Base-by-base conservation (phyloP, 2,888 invertebrate genomes). In the Oscheius sp. region DNA sequence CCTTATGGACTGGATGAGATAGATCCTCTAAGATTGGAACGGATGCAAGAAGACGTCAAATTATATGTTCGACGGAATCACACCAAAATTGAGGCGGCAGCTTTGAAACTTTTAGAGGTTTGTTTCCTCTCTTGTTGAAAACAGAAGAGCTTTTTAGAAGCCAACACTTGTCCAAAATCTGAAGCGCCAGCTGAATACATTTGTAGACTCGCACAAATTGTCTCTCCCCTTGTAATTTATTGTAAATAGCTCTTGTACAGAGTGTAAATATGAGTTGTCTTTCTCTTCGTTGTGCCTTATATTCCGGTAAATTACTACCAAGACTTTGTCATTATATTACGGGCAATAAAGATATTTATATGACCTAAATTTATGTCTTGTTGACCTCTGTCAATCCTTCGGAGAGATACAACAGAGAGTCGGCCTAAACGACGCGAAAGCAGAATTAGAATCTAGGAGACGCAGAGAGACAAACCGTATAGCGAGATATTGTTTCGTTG, bases 21-120 rank as follows among this genome's bases (percentile, higher is more conserved):
- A 39, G 88, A 92, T 75, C 90, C 92, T 0, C 91, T 90, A 10
- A 71, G 78, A 69, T 45, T 94, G 63, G 89, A 90, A 70, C 91
- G 90, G 86, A 88, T 95, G 84, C 89, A 92, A 72, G 89, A 90
- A 31, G 94, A 94, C 87, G 92, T 93, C 0, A 88, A 90, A 48
- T 92, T 93, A 88, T 95, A 95, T 87, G 90, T 92, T 45, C 88
- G 93, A 37, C 89, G 92, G 80, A 95, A 95, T 86, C 92, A 92
- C 76, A 91, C 91, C 80, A 93, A 93, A 88, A 78, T 90, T 33
- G 76, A 76, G 46, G 70, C 64, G 5, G 82, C 81, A 1, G 81
- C 82, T 0, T 55, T 65, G 42, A 71, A 74, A 31, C 71, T 86
- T n/a, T 57, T 69, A 6, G 61, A 72, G n/a, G n/a, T n/a, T n/a